Percentiles rank a stretch among this genome's conserved stretches.
These are phyloP conservation scores for Struthio camelus DNA, from an alignment of 2,113 vertebrate genomes.

Conservation along the genomic window DNA sequence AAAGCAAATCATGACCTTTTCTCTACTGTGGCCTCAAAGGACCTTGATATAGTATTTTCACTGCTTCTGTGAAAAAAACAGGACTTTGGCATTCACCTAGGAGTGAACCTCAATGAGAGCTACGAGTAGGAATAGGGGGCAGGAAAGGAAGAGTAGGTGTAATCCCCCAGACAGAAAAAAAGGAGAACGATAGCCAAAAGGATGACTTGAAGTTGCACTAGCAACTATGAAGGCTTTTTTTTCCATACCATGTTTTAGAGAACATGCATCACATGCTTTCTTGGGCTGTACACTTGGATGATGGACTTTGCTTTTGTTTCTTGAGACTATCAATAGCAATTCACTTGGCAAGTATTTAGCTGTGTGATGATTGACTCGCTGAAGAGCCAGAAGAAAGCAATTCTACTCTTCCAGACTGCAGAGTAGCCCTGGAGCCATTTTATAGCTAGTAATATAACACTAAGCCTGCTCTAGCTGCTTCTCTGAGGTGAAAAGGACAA, in stretches of 20 bases:
- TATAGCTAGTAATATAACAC: not conserved
- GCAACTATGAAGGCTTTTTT: not conserved
- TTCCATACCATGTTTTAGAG: not conserved
- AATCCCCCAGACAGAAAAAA: not conserved
- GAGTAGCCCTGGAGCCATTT: not conserved
- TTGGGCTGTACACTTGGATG: not conserved
- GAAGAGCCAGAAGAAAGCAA: not conserved
- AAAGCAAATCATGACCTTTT: not conserved
- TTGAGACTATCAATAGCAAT: not conserved
- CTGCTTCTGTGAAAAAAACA: not conserved
- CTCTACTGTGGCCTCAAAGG: not conserved
- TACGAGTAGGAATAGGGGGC: not conserved
- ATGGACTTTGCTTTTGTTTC: not conserved
- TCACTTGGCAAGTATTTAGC: not conserved
- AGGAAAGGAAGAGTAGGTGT: not conserved
- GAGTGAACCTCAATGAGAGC: not conserved
- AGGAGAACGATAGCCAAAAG: not conserved
- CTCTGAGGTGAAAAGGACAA: not conserved
- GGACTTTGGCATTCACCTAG: not conserved
- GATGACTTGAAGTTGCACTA: not conserved
- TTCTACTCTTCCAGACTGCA: not conserved
- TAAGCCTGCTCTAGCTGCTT: not conserved
- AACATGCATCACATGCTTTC: not conserved
- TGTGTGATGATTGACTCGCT: not conserved
- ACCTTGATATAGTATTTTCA: not conserved